These are phyloP conservation scores for Nothobranchius furzeri DNA, from an alignment of 2,113 vertebrate genomes.

Conservation along the genomic window DNA sequence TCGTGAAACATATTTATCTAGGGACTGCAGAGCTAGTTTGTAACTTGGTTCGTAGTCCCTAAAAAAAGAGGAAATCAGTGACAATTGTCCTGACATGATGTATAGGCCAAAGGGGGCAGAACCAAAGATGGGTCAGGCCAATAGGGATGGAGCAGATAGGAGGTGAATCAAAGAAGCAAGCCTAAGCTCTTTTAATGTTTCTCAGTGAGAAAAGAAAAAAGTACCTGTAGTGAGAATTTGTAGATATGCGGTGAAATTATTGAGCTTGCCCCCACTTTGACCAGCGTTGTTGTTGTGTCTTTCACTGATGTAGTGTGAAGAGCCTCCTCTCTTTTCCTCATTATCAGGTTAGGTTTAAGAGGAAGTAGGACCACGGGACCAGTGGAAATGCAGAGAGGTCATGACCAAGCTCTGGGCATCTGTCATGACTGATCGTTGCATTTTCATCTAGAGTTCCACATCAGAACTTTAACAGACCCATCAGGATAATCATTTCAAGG, in stretches of 20 bases:
- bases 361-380: not conserved
- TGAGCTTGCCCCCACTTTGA: not conserved
- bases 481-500: constrained; percentile 8
- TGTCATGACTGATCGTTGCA: constrained; percentile 5
- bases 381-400: constrained; percentile 5
- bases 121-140: not conserved
- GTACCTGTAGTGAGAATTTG: constrained; percentile 15
- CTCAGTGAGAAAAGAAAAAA: not conserved
- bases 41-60: not conserved
- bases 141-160: no score
- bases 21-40: not conserved
- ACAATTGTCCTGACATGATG: constrained; percentile 14
- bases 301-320: constrained; percentile 54
- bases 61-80: not conserved
- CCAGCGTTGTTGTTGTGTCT: constrained; percentile 15
- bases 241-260: not conserved
- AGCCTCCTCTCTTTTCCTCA: constrained; percentile 36
- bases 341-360: constrained; percentile 1
- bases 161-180: not conserved
- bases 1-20: not conserved
- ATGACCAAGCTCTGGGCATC: not conserved
- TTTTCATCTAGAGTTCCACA: constrained; percentile 11
- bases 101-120: constrained; percentile 13
- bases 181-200: constrained; percentile 2
- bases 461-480: constrained; percentile 6